Evolutionary conservation across 2,797 vertebrate species (phyloP), one percentile per base, ranked within the genome.

Genomic region (Arnoldichthys spilopterus): DNA sequence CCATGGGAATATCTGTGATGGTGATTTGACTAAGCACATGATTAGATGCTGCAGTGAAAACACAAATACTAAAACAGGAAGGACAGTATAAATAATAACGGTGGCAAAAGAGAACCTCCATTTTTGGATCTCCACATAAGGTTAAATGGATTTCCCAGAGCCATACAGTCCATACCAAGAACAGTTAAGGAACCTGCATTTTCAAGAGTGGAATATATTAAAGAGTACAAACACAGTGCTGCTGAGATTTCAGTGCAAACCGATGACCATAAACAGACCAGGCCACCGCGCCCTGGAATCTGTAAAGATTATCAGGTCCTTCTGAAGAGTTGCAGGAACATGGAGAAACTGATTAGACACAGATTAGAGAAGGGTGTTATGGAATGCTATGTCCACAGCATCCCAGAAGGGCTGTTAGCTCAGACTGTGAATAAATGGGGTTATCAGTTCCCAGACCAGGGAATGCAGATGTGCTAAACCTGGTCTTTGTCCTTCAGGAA

Each of bases 341-440:
- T 45, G 77, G 76, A 67, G 81, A 76, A 79, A 68, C 80, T 77
- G 85, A 82, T 86, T 62, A 82, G 66, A 43, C 74, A 47, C 74
- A 88, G 88, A 92, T 91, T 90, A 91, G 83, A 20, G 59, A 67
- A 86, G 85, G 85, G 85, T 73, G 80, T 83, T 79, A 72, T 77
- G 69, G 72, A 84, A 63, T 26, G 78, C 74, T 82, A 84, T 81
- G 40, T 16, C 64, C 73, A 78, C 62, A 69, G 67, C 82, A 90
- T 86, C 80, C 83, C 82, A 83, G 58, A 26, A 51, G 69, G 81
- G 58, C 82, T 80, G 67, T 86, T 84, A 88, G 73, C 69, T 73
- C 43, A 49, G 49, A 77, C 81, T 86, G 88, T 90, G 87, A 86
- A 85, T 87, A 89, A 85, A 81, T 59, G 18, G 13, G 1, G 62